These are phyloP conservation scores for Maniola hyperantus DNA, from an alignment of 2,888 invertebrate genomes.

Conservation along the genomic window DNA sequence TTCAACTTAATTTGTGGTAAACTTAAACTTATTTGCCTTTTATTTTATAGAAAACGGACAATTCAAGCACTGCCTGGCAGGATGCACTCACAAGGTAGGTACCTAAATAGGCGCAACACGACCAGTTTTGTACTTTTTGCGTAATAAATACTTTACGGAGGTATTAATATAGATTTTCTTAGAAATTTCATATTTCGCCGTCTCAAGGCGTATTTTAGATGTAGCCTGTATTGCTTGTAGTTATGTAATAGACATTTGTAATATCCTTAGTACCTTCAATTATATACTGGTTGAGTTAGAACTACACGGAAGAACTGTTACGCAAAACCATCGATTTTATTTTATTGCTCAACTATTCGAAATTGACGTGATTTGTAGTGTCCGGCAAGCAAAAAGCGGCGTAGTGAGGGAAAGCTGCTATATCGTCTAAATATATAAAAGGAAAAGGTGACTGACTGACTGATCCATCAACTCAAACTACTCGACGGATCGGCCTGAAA, in stretches of 20 bases:
- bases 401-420: no score
- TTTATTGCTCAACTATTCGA: neutral
- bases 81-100: slow-evolving; percentile 46
- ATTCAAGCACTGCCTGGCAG: slow-evolving; percentile 50
- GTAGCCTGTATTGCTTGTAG: slow-evolving; percentile 2
- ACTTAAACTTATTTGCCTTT: slow-evolving; percentile 57
- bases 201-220: slow-evolving; percentile 11
- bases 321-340: neutral
- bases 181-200: slow-evolving; percentile 46
- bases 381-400: no score
- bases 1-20: slow-evolving; percentile 28
- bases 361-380: neutral
- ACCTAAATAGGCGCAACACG: slow-evolving; percentile 9
- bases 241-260: slow-evolving; percentile 12
- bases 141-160: slow-evolving; percentile 55
- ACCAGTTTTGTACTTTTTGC: slow-evolving; percentile 53
- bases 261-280: slow-evolving; percentile 17
- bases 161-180: slow-evolving; percentile 52
- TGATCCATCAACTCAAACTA: no score
- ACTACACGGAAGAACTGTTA: slow-evolving; percentile 1
- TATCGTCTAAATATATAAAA: no score
- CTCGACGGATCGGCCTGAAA: no score
- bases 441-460: no score
- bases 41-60: slow-evolving; percentile 65
- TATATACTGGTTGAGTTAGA: slow-evolving; percentile 7